Base-by-base conservation (phyloP, 1,140 invertebrate genomes). In the Macrobrachium rosenbergii region DNA sequence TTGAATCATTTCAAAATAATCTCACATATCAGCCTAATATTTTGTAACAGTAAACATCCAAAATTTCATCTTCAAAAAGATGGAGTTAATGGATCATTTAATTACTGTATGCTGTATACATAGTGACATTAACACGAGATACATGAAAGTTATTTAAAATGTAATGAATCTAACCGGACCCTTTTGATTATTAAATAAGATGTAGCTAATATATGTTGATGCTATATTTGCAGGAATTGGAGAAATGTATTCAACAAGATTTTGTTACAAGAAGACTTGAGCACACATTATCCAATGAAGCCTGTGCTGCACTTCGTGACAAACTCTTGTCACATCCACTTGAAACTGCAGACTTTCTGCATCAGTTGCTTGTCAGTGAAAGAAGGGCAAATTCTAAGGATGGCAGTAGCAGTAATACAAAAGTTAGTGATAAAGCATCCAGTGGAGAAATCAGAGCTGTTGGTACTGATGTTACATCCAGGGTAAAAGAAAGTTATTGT, bases 311-410 rank as follows among this genome's bases (percentile, higher is more conserved):
- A 23, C 60, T 87, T 28, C 81, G 79, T 28, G 85, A 87, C n/a
- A 87, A 87, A 52, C 85, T 87, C 16, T 37, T 87, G 85, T 10
- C 69, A 5, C 69, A 63, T 63, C 85, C 85, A 45, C 67, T 52
- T 17, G 85, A 80, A 73, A 67, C 85, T n/a, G 67, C 85, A 64
- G 73, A 45, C 12, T 17, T 87, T 12, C 63, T 87, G 37, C 62
- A 75, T 21, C 21, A 63, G 28, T 67, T 87, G 8, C 78, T 63
- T 0, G 59, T 28, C n/a, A 62, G 28, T 14, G 52, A 43, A 59
- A 76, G 59, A 14, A 23, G 28, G 6, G 2, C 19, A n/a, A 63
- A 21, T 8, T 12, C 45, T n/a, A 82, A 19, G 5, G n/a, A 23
- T 45, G 69, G 37, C 28, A 62, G 17, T 23, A 23, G 5, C 76